Conservation (phyloP, 2,113 vertebrate species). For the Periophthalmus modestus region DNA sequence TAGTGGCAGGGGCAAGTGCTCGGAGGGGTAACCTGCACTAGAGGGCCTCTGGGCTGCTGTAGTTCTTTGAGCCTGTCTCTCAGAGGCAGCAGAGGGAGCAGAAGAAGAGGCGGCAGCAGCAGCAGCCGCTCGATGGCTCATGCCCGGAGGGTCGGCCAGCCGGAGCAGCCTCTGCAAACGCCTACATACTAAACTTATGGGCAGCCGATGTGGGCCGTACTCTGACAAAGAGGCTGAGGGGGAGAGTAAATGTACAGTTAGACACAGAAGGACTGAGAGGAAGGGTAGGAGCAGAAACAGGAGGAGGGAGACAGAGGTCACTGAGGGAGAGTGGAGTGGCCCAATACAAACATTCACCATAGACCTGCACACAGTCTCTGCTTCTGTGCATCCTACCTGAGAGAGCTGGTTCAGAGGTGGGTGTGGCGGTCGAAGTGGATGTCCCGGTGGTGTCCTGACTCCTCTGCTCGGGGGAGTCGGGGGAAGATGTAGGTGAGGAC, state of each 20-base stretch:
- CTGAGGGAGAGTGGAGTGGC: slow-evolving; percentile 55
- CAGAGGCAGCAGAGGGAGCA: slow-evolving; percentile 63
- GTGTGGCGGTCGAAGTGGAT: slow-evolving; percentile 34
- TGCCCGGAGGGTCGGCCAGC: slow-evolving; percentile 91
- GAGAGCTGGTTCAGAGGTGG: slow-evolving; percentile 65
- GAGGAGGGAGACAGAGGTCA: slow-evolving; percentile 42
- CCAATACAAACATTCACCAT: slow-evolving; percentile 15
- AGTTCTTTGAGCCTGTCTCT: slow-evolving; percentile 70
- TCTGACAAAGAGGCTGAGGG: slow-evolving; percentile 81
- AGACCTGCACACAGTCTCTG: neutral
- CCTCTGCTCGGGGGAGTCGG: slow-evolving; percentile 80
- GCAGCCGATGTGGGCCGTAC: slow-evolving; percentile 86
- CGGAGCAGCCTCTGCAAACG: slow-evolving; percentile 94
- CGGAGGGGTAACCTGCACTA: slow-evolving; percentile 82
- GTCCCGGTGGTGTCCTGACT: slow-evolving; percentile 52
- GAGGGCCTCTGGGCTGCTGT: slow-evolving; percentile 71
- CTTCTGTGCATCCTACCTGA: slow-evolving; percentile 61
- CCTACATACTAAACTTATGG: slow-evolving; percentile 97
- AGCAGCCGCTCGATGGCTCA: slow-evolving; percentile 78
- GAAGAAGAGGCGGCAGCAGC: slow-evolving; percentile 59
- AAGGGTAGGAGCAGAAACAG: slow-evolving; percentile 26
- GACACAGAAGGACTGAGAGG: slow-evolving; percentile 28
- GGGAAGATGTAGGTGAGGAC: slow-evolving; percentile 77
- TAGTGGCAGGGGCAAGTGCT: slow-evolving; percentile 21
- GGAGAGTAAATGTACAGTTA: slow-evolving; percentile 56